phyloP scores from a whole-genome alignment of 2,888 invertebrate genomes.

The Hyppa rectilinea region DNA sequence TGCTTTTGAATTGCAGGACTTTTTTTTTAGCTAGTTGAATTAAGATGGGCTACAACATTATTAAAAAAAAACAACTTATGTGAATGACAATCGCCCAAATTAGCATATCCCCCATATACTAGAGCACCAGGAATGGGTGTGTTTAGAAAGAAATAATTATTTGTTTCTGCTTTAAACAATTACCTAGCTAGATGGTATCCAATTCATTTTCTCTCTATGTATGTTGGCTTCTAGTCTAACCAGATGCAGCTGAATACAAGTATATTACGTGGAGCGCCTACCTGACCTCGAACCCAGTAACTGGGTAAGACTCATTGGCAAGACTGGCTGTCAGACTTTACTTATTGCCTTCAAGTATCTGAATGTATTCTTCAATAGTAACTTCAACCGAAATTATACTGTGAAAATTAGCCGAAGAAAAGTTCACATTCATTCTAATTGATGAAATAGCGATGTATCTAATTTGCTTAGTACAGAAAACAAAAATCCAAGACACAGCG shows the following conservation, averaged over 20 bases:
- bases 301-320: no score
- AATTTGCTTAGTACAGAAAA: constrained; percentile 73
- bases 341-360: no score
- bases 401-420: neutral
- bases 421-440: constrained; percentile 7
- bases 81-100: neutral
- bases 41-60: neutral
- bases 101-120: no score
- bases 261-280: no score
- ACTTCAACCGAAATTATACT: neutral
- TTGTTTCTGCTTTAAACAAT: neutral
- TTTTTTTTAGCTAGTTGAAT: neutral
- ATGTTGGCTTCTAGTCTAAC: no score
- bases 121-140: no score
- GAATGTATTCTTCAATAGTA: neutral
- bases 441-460: constrained; percentile 37
- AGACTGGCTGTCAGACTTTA: no score
- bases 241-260: no score
- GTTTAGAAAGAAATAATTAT: neutral
- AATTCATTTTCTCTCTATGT: neutral
- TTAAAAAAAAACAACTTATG: neutral
- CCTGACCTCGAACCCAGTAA: no score
- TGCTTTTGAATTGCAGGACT: neutral
- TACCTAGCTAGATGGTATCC: neutral
- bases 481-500: constrained; percentile 79